Evolutionary conservation across 2,888 invertebrate genomes (phyloP).

Genomic region (Scaptomyza reducta): DNA sequence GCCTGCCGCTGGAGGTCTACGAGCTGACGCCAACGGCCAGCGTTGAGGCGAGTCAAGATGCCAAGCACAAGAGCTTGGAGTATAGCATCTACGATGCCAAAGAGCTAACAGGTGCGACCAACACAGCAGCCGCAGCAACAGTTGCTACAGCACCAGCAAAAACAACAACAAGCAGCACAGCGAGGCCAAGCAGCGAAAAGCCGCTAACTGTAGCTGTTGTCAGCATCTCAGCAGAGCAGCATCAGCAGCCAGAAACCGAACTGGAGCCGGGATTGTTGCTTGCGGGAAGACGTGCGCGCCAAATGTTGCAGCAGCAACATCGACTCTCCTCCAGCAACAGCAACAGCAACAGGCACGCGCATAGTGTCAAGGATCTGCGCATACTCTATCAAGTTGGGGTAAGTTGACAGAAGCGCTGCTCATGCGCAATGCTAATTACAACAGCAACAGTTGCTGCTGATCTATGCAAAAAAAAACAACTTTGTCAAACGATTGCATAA

Average conservation of each 20-base stretch:
- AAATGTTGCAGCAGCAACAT: constrained; percentile 84
- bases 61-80: constrained; percentile 74
- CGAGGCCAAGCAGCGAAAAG: constrained; percentile 40
- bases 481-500: constrained; percentile 49
- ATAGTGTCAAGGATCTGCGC: constrained; percentile 83
- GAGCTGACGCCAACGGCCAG: constrained; percentile 79
- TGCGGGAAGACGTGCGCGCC: constrained; percentile 83
- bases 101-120: constrained; percentile 54
- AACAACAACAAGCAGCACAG: constrained; percentile 38
- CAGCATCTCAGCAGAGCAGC: constrained; percentile 49
- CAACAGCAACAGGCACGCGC: constrained; percentile 53
- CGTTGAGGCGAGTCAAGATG: constrained; percentile 27
- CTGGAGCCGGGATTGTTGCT: constrained; percentile 47
- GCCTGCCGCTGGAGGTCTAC: constrained; percentile 83
- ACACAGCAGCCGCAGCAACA: constrained; percentile 24
- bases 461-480: constrained; percentile 66
- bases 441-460: constrained; percentile 45
- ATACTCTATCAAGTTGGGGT: constrained; percentile 88
- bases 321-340: constrained; percentile 33
- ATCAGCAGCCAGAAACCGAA: constrained; percentile 31
- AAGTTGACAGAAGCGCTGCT: constrained; percentile 56
- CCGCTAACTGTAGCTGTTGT: constrained; percentile 55
- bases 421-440: constrained; percentile 53
- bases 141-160: constrained; percentile 19
- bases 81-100: constrained; percentile 77